Evolutionary conservation across 2,888 invertebrate species (phyloP).

Genomic region (Pachymerium ferrugineum): DNA sequence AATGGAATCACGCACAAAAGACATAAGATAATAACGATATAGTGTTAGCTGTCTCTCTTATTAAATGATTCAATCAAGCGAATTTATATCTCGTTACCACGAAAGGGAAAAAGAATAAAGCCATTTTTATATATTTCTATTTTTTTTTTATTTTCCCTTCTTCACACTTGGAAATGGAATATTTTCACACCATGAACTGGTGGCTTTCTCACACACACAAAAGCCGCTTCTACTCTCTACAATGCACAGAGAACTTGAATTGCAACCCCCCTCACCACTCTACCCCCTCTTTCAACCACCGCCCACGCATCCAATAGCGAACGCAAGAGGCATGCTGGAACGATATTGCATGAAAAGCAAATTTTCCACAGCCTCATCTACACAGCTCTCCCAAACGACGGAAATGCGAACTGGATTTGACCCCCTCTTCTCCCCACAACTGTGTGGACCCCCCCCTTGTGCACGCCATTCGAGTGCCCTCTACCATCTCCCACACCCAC

Average conservation of each 20-base stretch:
- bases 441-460: neutral
- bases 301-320: conserved; percentile 14
- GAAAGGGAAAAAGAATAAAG: neutral
- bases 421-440: neutral
- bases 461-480: neutral
- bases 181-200: conserved; percentile 5
- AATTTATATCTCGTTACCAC: neutral
- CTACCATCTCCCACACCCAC: neutral
- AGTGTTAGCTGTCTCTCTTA: too few relatives aligned
- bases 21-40: too few relatives aligned
- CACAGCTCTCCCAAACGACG: neutral
- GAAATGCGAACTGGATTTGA: conserved; percentile 25
- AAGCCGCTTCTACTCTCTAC: conserved; percentile 14
- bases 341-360: conserved; percentile 22
- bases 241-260: conserved; percentile 22
- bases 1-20: too few relatives aligned
- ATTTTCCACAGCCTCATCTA: neutral
- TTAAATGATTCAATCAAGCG: too few relatives aligned
- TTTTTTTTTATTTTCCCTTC: neutral
- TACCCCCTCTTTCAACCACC: neutral
- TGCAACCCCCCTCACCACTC: neutral
- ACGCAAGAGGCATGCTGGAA: conserved; percentile 11
- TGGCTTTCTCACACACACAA: conserved; percentile 23
- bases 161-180: neutral
- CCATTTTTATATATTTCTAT: neutral